Percentiles rank a stretch among this genome's conserved stretches.
Conservation (phyloP, 1,140 invertebrate species). For the Leptopilina clavipes region DNA sequence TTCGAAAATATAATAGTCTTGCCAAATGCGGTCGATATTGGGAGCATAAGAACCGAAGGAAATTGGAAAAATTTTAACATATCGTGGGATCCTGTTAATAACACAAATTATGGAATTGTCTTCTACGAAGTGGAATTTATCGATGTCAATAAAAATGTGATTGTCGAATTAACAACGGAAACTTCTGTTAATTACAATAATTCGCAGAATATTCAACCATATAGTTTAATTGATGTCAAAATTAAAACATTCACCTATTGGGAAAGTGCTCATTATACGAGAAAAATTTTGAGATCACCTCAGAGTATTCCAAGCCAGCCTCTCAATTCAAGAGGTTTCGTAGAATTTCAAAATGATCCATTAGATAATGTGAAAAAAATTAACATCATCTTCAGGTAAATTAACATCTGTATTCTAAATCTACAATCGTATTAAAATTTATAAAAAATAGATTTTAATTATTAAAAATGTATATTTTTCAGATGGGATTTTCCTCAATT, state of each 20-base stretch:
- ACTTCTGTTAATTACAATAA: conserved; percentile 71
- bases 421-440: too few species aligned
- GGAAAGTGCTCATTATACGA: conserved; percentile 81
- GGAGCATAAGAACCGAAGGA: conserved; percentile 81
- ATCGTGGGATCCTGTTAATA: conserved; percentile 83
- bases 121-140: conserved; percentile 88
- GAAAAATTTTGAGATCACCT: conserved; percentile 78
- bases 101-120: conserved; percentile 86
- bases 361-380: conserved; percentile 71
- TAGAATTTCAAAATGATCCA: conserved; percentile 73
- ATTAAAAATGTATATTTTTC: conserved; percentile 57
- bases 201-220: conserved; percentile 78
- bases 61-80: conserved; percentile 86
- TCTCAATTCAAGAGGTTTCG: conserved; percentile 80
- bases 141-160: conserved; percentile 68
- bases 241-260: conserved; percentile 89
- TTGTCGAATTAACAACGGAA: conserved; percentile 66
- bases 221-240: conserved; percentile 80
- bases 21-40: conserved; percentile 79
- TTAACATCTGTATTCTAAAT: neutral
- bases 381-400: conserved; percentile 75
- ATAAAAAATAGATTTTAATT: too few species aligned
- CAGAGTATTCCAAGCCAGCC: conserved; percentile 84
- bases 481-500: conserved; percentile 86
- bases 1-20: conserved; percentile 78